phyloP scores from a whole-genome alignment of 2,797 vertebrate genomes.

The Garrulus glandarius region DNA sequence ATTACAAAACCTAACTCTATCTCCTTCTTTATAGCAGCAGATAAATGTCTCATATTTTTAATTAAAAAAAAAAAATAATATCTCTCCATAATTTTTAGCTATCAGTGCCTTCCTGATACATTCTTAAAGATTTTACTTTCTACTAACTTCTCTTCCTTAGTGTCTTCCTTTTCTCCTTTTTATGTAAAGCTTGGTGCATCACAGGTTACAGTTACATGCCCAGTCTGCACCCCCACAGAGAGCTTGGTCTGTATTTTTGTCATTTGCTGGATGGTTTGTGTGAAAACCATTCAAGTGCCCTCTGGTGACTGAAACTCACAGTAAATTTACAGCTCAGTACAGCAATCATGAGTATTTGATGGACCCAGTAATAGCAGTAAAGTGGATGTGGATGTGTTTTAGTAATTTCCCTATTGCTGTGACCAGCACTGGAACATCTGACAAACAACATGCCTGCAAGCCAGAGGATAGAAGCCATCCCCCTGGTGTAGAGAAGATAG shows the following conservation, averaged over 20 bases:
- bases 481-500: neutral
- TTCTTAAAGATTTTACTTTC: neutral
- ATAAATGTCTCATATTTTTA: neutral
- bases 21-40: neutral
- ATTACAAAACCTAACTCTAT: neutral
- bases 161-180: neutral
- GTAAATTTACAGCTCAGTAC: neutral
- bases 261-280: neutral
- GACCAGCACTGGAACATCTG: neutral
- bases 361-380: neutral
- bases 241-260: neutral
- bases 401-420: neutral
- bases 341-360: neutral
- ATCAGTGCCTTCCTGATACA: neutral
- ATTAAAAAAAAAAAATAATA: neutral
- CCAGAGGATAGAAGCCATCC: neutral
- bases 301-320: conserved; percentile 13
- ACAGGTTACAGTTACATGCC: neutral
- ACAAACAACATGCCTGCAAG: neutral
- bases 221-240: neutral
- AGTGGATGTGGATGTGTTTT: neutral
- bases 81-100: neutral
- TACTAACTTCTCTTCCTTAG: neutral
- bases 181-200: neutral
- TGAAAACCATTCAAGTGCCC: conserved; percentile 7